Base-by-base conservation (phyloP, 2,888 invertebrate genomes). In the Drosophila rubida region DNA sequence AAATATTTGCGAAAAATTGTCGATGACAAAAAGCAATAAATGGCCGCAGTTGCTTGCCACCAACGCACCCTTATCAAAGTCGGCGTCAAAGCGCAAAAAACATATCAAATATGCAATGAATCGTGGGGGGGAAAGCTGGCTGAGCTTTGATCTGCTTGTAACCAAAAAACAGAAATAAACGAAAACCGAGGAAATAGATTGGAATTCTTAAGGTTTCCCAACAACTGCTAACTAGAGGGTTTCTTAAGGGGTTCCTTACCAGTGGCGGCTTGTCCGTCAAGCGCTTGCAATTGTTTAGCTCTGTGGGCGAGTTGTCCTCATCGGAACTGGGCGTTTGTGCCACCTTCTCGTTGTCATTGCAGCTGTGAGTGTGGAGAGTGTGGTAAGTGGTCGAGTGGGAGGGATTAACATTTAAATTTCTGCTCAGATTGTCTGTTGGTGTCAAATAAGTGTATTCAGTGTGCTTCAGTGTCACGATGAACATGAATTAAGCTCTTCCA, bases 301-400 rank as follows among this genome's bases (percentile, higher is more conserved):
- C 96, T 48, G 96, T 96, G 42, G 96, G 96, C 2, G 96, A 96
- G 92, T 95, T 96, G 88, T 96, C 96, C 92, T 96, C 96, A 90
- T 96, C 96, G 80, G 96, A 96, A 88, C 95, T 95, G 91, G 88
- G 91, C 27, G 88, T 86, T 78, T 76, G 89, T 46, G 84, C 78
- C 78, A 89, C 90, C 77, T 91, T 91, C 61, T 89, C 89, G 73
- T 91, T 91, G 78, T 91, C 92, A 90, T 91, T 91, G 87, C 90
- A 91, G 78, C 91, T 92, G 44, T 46, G 13, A 11, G 91, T 92
- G 44, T 46, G 13, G 11, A n/a, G n/a, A 25, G 30, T 22, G 8
- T 4, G 1, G 25, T 27, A 19, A 19, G 19, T 27, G 5, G 27
- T 27, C 0, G 8, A n/a, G 5, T 13, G 7, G 35, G 4, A 0